phyloP scores from a whole-genome alignment of 2,113 vertebrate species.

The Brevimyrus niger region DNA sequence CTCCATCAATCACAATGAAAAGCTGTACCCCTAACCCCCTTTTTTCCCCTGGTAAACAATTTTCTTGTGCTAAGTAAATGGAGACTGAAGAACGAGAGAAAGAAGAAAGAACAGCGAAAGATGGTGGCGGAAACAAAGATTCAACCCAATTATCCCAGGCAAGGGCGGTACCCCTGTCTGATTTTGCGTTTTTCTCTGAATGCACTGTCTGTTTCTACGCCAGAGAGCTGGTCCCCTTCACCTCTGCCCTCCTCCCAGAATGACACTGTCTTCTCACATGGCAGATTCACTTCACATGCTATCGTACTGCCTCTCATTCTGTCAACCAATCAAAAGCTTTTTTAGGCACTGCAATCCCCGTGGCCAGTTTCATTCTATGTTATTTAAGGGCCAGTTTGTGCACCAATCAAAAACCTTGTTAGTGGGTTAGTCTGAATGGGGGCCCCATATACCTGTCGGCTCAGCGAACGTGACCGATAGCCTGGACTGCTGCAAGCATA shows the following conservation, averaged over 20 bases:
- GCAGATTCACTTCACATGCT: not conserved
- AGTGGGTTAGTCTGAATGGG: not conserved
- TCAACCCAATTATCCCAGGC: slow-evolving; percentile 39
- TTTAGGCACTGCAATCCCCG: not conserved
- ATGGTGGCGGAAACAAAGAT: slow-evolving; percentile 10
- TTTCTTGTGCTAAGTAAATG: slow-evolving; percentile 48
- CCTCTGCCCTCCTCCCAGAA: slow-evolving; percentile 3
- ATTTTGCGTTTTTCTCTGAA: slow-evolving; percentile 21
- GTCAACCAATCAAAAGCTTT: not conserved
- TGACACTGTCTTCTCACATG: not conserved
- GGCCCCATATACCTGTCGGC: not conserved
- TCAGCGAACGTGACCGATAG: not conserved
- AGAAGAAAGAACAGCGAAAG: not conserved
- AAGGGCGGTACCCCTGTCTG: slow-evolving; percentile 31
- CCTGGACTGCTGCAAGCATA: not conserved
- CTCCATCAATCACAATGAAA: slow-evolving; percentile 49
- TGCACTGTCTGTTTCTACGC: slow-evolving; percentile 15
- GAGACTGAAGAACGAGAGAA: slow-evolving; percentile 19
- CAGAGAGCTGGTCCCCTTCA: not conserved
- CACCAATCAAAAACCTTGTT: not conserved
- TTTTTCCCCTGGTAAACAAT: slow-evolving; percentile 36
- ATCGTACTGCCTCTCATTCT: not conserved
- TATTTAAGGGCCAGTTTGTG: not conserved
- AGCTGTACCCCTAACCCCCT: slow-evolving; percentile 11
- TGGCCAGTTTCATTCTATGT: not conserved